Evolutionary conservation across 2,113 vertebrate species (phyloP), one percentile per base, ranked within the genome.

Genomic region (Salvelinus alpinus): DNA sequence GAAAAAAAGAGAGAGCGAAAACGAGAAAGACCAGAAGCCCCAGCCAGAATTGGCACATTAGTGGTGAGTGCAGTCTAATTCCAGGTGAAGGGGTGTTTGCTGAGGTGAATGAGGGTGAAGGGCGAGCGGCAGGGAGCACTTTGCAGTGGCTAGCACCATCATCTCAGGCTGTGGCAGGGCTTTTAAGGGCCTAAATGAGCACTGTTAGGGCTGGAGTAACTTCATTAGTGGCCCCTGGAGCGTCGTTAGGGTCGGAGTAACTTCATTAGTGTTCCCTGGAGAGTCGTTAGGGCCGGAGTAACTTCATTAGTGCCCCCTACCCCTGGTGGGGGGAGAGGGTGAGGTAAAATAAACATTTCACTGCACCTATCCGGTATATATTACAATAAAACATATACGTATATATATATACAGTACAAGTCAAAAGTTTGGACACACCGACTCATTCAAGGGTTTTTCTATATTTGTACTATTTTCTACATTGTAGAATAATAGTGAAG

Each of bases 181-280:
- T 90, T 88, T 88, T 88, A 88, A 85, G 75, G 76, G 73, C 57
- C 74, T 73, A 64, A 71, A 81, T 80, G 82, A 87, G 72, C 5
- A 38, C 64, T 16, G 16, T 51, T 74, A 74, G 79, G 77, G 83
- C 57, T 67, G 76, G 71, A 0, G 25, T 89, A 88, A 90, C 84
- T 84, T 89, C 86, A 89, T 91, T 88, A 87, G 79, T 72, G 78
- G 82, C 82, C 73, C 78, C 38, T 44, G 71, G 29, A 34, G 75
- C 31, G 47, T 80, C 54, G 34, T 34, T 34, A 34, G 34, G 34
- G 34, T 7, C 1, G 34, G 34, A 34, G 6, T 34, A 34, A 34
- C 34, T 34, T 7, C 6, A 34, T 34, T 34, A 34, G 6, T 34
- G 34, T 7, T 1, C 34, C 34, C 34, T 34, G 69, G 29, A 34